Evolutionary conservation across 2,113 vertebrate species (phyloP).

Genomic region (Pterocles orientalis): DNA sequence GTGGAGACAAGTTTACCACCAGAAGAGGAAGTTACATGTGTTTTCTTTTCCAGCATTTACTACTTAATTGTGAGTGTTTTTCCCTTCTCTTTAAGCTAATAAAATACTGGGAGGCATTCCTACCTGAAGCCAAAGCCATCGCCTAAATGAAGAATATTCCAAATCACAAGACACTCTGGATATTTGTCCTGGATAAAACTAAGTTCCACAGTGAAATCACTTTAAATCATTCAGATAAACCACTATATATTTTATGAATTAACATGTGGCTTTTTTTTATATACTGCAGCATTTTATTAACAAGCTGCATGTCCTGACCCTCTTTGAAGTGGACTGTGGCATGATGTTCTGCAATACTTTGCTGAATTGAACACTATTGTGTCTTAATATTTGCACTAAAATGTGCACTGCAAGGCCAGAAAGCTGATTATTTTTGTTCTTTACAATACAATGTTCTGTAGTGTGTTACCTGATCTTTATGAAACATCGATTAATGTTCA

Average conservation of each 20-base stretch:
- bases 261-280: slow-evolving; percentile 81
- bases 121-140: slow-evolving; percentile 99
- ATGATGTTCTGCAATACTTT: slow-evolving; percentile 81
- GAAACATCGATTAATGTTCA: slow-evolving; percentile 81
- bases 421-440: slow-evolving; percentile 77
- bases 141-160: slow-evolving; percentile 79
- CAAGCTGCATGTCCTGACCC: slow-evolving; percentile 77
- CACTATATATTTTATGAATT: slow-evolving; percentile 86
- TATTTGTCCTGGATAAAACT: slow-evolving; percentile 71
- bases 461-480: slow-evolving; percentile 75
- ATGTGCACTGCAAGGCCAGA: slow-evolving; percentile 79
- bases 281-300: slow-evolving; percentile 81
- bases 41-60: background rate
- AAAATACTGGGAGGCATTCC: slow-evolving; percentile 98
- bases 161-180: slow-evolving; percentile 65
- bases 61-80: background rate
- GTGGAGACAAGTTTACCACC: background rate
- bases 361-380: slow-evolving; percentile 84
- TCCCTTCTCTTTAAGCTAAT: slow-evolving; percentile 84
- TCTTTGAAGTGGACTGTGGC: slow-evolving; percentile 82
- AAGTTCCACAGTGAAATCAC: slow-evolving; percentile 78
- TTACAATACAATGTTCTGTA: slow-evolving; percentile 75
- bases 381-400: slow-evolving; percentile 80
- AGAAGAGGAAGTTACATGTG: background rate
- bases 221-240: slow-evolving; percentile 84